These are phyloP conservation scores for Tetranychus piercei DNA, from an alignment of 2,888 invertebrate species.

Conservation along the genomic window DNA sequence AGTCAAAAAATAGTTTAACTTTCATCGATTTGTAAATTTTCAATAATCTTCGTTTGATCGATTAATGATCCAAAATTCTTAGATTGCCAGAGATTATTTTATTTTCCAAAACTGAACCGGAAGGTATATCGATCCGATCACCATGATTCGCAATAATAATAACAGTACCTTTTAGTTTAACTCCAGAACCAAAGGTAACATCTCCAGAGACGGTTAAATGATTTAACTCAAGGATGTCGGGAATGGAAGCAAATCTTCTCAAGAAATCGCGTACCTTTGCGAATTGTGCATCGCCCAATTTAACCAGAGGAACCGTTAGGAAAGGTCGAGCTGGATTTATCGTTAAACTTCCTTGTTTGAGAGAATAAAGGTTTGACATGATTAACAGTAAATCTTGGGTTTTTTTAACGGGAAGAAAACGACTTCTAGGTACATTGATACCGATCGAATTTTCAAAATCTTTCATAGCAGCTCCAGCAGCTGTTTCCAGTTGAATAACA, in stretches of 20 bases:
- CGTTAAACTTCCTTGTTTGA: constrained; percentile 69
- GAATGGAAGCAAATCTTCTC: constrained; percentile 78
- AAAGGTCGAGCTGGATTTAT: constrained; percentile 94
- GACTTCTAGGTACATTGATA: constrained; percentile 82
- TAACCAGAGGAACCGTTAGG: constrained; percentile 87
- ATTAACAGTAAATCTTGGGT: constrained; percentile 87
- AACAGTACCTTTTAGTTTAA: constrained; percentile 89
- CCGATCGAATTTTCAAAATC: constrained; percentile 83
- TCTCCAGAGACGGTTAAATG: constrained; percentile 97
- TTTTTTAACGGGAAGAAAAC: constrained; percentile 97
- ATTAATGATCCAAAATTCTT: constrained; percentile 82
- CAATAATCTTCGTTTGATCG: background rate
- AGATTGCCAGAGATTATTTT: constrained; percentile 98
- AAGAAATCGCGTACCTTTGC: constrained; percentile 89
- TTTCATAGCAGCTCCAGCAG: constrained; percentile 99
- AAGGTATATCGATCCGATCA: constrained; percentile 93
- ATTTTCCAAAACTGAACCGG: constrained; percentile 86
- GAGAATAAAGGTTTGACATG: constrained; percentile 90
- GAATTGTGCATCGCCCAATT: constrained; percentile 88
- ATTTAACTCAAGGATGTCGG: constrained; percentile 88
- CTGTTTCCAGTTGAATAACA: constrained; percentile 92
- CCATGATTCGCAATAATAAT: constrained; percentile 99
- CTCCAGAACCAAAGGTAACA: constrained; percentile 89
- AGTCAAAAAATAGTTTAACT: too few relatives aligned
- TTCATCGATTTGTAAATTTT: background rate